Evolutionary conservation across 2,888 invertebrate species (phyloP).

Genomic region (Branchipolynoe longqiensis): DNA sequence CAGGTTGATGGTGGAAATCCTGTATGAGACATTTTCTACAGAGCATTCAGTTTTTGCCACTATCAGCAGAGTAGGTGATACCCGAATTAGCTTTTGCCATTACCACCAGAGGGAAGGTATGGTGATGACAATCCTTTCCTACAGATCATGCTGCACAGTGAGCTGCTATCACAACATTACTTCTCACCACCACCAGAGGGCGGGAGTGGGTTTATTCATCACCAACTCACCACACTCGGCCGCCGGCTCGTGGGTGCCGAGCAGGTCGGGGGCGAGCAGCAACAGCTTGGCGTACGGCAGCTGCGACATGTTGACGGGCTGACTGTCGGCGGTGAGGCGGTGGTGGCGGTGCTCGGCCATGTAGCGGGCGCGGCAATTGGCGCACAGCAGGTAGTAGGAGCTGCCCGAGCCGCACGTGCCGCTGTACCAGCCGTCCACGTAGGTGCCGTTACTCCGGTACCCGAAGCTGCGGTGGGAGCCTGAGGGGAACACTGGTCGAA

Average conservation of each 20-base stretch:
- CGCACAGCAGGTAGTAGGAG: slow-evolving; percentile 84
- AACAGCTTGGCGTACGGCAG: slow-evolving; percentile 64
- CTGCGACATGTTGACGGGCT: slow-evolving; percentile 25
- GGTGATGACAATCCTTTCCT: no score
- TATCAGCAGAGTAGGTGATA: no score
- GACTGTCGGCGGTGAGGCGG: slow-evolving; percentile 20
- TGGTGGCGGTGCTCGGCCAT: slow-evolving; percentile 66
- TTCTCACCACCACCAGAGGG: no score
- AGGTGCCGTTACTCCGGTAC: slow-evolving; percentile 77
- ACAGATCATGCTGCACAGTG: no score
- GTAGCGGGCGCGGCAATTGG: slow-evolving; percentile 83
- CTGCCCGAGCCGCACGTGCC: slow-evolving; percentile 84
- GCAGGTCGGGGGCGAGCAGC: slow-evolving; percentile 75
- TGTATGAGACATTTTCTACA: no score
- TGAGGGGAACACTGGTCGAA: no score
- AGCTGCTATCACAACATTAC: no score
- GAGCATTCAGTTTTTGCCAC: no score
- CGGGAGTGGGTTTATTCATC: background rate
- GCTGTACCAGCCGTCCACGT: slow-evolving; percentile 81
- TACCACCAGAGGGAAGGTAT: no score
- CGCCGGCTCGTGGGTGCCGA: slow-evolving; percentile 62
- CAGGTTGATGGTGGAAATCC: no score
- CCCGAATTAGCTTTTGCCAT: no score
- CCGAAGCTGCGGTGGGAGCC: slow-evolving; percentile 66
- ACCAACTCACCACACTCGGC: slow-evolving; percentile 66